Base-by-base conservation (phyloP, 2,888 invertebrate genomes). In the Cephalotes varians region DNA sequence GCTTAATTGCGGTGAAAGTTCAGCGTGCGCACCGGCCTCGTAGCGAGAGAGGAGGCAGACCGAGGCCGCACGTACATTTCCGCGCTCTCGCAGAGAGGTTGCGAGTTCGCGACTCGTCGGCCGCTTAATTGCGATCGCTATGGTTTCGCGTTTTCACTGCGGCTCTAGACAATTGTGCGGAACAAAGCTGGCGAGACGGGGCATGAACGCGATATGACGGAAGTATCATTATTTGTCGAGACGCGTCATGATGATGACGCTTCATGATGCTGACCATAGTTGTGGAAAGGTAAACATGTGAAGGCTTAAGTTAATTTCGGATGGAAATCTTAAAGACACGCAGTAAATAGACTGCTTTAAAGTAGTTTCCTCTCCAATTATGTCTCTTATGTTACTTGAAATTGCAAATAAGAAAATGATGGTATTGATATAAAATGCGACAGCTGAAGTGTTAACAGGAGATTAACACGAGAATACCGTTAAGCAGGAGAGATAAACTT, bases 1-100 rank as follows among this genome's bases (percentile, higher is more conserved):
- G 87, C 90, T 90, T 91, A 92, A 92, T 92, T 90, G 91, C 91
- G 91, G 92, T 92, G 93, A 93, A 91, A 91, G 92, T 91, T 90
- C 90, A 90, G 83, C 77, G 28, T 82, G 82, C 79, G 18, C 44
- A 69, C 60, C 40, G 28, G 62, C 44, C 10, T 60, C n/a, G n/a
- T n/a, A 12, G 31, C 62, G 56, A 34, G 34, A 37, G 64, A 81
- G 34, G 37, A 64, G 60, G 73, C 37, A 25, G 18, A 37, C 49
- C 44, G 77, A n/a, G 62, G 25, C 60, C 34, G 40, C 40, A 31
- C 15, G 49, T 77, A 58, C 77, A 60, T 77, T 77, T 67, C 69
- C 40, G 44, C 44, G 37, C 64, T 51, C n/a, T 71, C 71, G 71
- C 54, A 25, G 54, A 51, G 21, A 76, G 74, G 56, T 47, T 54